Conservation (phyloP, 2,888 invertebrate genomes). For the Myopa testacea region DNA sequence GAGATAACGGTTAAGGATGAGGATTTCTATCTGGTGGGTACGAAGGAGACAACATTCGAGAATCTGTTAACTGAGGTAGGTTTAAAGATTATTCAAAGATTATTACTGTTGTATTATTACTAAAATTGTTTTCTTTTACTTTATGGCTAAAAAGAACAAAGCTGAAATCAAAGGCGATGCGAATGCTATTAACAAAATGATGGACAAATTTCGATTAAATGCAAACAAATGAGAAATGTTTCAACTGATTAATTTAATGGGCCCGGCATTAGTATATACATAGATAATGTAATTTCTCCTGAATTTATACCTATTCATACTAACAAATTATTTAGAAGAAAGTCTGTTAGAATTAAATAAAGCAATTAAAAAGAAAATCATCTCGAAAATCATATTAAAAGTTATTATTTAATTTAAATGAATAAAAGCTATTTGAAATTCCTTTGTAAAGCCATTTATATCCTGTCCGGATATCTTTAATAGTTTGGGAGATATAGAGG, state of each 20-base stretch:
- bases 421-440: not conserved
- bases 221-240: conserved; percentile 36
- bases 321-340: too few species aligned
- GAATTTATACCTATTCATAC: not conserved
- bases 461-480: too few species aligned
- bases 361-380: too few species aligned
- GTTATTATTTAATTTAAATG: too few species aligned
- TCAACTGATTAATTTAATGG: not conserved
- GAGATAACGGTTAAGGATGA: conserved; percentile 63
- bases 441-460: not conserved
- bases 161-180: conserved; percentile 60
- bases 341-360: too few species aligned
- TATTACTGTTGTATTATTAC: not conserved
- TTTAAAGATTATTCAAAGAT: not conserved
- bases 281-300: too few species aligned
- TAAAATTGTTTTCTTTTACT: conserved; percentile 23
- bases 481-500: too few species aligned
- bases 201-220: conserved; percentile 62
- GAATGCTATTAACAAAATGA: conserved; percentile 61
- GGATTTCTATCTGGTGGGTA: conserved; percentile 63
- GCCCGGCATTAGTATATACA: too few species aligned
- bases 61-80: conserved; percentile 57
- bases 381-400: too few species aligned
- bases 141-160: conserved; percentile 53
- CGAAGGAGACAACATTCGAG: conserved; percentile 60